phyloP scores from a whole-genome alignment of 2,888 invertebrate species.

The Plemyria rubiginata region DNA sequence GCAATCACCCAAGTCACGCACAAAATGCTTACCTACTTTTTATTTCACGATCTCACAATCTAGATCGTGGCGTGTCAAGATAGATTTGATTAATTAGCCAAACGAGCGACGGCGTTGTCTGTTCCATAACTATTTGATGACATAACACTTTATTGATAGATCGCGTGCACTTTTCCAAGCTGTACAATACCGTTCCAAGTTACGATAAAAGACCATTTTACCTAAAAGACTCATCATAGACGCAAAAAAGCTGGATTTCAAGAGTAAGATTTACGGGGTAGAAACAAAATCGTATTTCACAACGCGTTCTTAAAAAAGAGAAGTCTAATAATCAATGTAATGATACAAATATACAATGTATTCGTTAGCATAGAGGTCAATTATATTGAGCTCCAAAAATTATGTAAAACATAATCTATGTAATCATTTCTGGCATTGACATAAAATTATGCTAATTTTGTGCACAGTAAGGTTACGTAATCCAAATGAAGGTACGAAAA shows the following conservation, averaged over 20 bases:
- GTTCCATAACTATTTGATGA: constrained; percentile 41
- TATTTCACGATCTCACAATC: constrained; percentile 39
- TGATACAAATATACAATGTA: background rate
- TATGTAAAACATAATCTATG: constrained; percentile 11
- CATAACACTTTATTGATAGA: constrained; percentile 40
- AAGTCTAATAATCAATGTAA: background rate
- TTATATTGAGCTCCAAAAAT: constrained; percentile 9
- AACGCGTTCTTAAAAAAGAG: background rate
- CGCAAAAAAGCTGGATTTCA: background rate
- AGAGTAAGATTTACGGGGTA: background rate
- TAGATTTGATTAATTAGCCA: constrained; percentile 45
- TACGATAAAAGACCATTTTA: background rate
- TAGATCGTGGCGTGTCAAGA: constrained; percentile 44
- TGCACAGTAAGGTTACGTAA: constrained; percentile 31
- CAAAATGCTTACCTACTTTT: constrained; percentile 36
- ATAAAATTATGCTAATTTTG: constrained; percentile 35
- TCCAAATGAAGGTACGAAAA: constrained; percentile 25
- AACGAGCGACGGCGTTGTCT: constrained; percentile 37
- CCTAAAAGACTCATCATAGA: background rate
- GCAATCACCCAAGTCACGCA: constrained; percentile 43
- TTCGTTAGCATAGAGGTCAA: constrained; percentile 6
- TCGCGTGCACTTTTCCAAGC: constrained; percentile 34
- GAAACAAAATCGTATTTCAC: background rate
- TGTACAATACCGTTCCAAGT: constrained; percentile 9
- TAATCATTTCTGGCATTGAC: constrained; percentile 36